These are phyloP conservation scores for Pampus argenteus DNA, from an alignment of 2,797 vertebrate genomes.

Conservation along the genomic window DNA sequence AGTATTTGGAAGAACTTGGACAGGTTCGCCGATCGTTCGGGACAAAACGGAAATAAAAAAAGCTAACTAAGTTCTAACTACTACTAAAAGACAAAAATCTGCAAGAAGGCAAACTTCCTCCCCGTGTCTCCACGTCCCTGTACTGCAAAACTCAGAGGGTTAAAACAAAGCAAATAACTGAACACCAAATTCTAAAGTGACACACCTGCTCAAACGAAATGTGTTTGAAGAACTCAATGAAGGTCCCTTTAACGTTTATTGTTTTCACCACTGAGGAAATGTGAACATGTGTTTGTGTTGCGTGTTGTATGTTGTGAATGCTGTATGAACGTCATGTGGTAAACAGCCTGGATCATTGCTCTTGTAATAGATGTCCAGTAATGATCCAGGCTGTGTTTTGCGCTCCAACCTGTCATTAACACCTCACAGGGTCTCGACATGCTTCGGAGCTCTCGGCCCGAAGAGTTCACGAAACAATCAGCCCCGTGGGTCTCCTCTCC, in stretches of 20 bases:
- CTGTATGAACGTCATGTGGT: slow-evolving; percentile 42
- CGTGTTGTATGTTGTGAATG: slow-evolving; percentile 47
- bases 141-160: slow-evolving; percentile 84
- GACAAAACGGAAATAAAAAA: slow-evolving; percentile 56
- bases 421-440: slow-evolving; percentile 26
- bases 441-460: slow-evolving; percentile 27
- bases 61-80: slow-evolving; percentile 76
- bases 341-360: slow-evolving; percentile 54
- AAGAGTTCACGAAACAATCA: slow-evolving; percentile 37
- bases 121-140: slow-evolving; percentile 21
- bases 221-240: slow-evolving; percentile 40
- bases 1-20: slow-evolving; percentile 80
- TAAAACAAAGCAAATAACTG: slow-evolving; percentile 75
- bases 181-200: slow-evolving; percentile 62
- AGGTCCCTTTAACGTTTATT: slow-evolving; percentile 90
- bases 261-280: slow-evolving; percentile 70
- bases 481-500: slow-evolving; percentile 60
- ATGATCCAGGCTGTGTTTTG: slow-evolving; percentile 54
- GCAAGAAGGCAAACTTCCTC: slow-evolving; percentile 14
- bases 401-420: slow-evolving; percentile 18
- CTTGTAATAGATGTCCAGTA: slow-evolving; percentile 1
- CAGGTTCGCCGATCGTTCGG: slow-evolving; percentile 54
- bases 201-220: slow-evolving; percentile 33
- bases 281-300: slow-evolving; percentile 35
- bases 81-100: slow-evolving; percentile 53